Evolutionary conservation across 2,113 vertebrate species (phyloP).

Genomic region (Malaclemys terrapin): DNA sequence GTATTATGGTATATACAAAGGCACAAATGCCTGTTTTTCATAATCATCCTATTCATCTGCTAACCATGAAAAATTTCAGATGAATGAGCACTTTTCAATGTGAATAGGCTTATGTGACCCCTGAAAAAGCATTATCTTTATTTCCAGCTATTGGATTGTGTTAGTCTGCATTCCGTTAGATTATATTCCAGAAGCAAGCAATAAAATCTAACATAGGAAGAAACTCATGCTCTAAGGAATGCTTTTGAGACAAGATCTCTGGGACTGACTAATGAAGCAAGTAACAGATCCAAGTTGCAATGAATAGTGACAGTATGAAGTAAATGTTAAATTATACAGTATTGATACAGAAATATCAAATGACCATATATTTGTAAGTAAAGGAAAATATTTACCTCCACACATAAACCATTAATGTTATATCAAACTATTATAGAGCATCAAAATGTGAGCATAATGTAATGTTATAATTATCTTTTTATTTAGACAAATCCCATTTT

Average conservation of each 20-base stretch:
- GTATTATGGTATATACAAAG: accelerated
- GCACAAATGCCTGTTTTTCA: not conserved
- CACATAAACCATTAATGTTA: not conserved
- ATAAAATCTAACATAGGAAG: slow-evolving; percentile 40
- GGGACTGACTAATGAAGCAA: slow-evolving; percentile 10
- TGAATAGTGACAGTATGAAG: slow-evolving; percentile 24
- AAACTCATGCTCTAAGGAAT: not conserved
- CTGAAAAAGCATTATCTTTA: not conserved
- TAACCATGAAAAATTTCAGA: not conserved
- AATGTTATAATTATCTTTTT: not conserved
- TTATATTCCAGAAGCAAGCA: not conserved
- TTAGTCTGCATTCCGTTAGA: not conserved
- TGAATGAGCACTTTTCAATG: accelerated
- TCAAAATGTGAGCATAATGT: not conserved
- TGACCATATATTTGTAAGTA: not conserved
- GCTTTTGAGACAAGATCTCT: slow-evolving; percentile 34
- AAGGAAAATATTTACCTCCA: not conserved
- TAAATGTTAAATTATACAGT: slow-evolving; percentile 23
- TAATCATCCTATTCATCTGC: not conserved
- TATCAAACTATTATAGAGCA: not conserved
- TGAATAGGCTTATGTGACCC: not conserved
- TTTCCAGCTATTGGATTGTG: not conserved
- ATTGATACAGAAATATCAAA: not conserved
- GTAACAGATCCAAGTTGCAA: not conserved
- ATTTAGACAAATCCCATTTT: accelerated